A percentile compares a stretch with the other conserved stretches of the same genome.
Conservation (phyloP, 64 coral and sea anemone genomes). For the Astreopora myriophthalma region DNA sequence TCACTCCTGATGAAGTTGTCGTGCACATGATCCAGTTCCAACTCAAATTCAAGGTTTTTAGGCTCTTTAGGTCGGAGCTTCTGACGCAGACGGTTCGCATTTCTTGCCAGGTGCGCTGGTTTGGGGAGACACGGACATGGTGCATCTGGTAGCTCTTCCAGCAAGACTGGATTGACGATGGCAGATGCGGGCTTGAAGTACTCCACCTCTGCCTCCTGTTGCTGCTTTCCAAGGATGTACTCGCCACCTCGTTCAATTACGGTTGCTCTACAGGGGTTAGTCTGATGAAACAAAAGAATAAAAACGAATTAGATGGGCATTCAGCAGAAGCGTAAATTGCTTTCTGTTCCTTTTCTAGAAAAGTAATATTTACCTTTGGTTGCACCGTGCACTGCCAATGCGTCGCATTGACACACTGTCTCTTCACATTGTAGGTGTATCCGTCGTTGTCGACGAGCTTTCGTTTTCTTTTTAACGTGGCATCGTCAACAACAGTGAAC, state of each 20-base stretch:
- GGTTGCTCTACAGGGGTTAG: conserved; percentile 13
- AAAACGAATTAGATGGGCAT: conserved; percentile 1
- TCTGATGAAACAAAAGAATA: not conserved
- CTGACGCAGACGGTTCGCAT: conserved; percentile 1
- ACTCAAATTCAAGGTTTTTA: no score
- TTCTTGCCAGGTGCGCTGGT: not conserved
- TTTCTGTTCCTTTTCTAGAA: not conserved
- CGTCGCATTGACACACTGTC: not conserved
- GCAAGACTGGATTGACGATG: conserved; percentile 29
- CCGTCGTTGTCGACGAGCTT: conserved; percentile 21
- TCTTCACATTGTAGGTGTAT: conserved; percentile 11
- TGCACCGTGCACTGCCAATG: not conserved
- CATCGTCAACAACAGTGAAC: conserved; percentile 12
- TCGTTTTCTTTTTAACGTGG: conserved; percentile 8
- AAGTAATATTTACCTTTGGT: not conserved
- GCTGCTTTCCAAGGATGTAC: not conserved
- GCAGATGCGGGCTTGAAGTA: conserved; percentile 20
- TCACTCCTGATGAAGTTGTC: no score
- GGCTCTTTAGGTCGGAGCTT: conserved; percentile 9
- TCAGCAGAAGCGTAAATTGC: not conserved
- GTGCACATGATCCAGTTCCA: no score
- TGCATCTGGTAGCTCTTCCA: not conserved
- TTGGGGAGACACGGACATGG: conserved; percentile 5
- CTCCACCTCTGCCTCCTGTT: conserved; percentile 27
- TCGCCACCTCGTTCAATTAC: not conserved